Percentiles rank a stretch among this genome's conserved stretches.
These are phyloP conservation scores for Scrobipalpa atriplicella DNA, from an alignment of 2,888 invertebrate species.

Conservation along the genomic window DNA sequence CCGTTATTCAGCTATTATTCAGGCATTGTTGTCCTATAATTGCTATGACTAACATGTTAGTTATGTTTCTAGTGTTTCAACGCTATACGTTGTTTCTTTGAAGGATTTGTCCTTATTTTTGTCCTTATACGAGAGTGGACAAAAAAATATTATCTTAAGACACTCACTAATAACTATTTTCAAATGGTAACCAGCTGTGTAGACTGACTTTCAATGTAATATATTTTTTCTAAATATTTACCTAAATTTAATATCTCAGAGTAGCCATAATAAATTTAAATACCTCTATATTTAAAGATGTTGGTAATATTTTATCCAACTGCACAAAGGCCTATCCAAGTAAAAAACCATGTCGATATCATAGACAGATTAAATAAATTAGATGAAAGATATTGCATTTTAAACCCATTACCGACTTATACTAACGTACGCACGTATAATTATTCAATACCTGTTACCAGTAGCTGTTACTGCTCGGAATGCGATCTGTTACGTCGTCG, in stretches of 20 bases:
- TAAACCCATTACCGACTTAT: not conserved
- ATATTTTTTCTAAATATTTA: no score
- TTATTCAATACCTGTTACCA: conserved; percentile 12
- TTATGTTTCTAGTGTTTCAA: not conserved
- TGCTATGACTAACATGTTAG: not conserved
- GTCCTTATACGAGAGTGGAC: no score
- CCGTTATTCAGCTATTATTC: not conserved
- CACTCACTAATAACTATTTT: no score
- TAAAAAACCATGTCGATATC: no score
- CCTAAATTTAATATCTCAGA: no score
- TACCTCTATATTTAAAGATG: no score
- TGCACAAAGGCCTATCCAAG: no score
- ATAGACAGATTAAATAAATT: not conserved
- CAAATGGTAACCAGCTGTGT: no score
- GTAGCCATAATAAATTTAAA: no score
- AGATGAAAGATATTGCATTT: not conserved
- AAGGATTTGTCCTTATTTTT: not conserved
- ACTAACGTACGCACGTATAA: not conserved
- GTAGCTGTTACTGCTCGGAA: conserved; percentile 4
- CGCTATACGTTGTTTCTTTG: not conserved
- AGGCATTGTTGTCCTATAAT: not conserved
- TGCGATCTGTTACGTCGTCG: conserved; percentile 16
- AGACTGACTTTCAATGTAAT: no score
- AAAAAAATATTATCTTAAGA: no score
- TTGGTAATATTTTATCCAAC: no score